A percentile compares a stretch with the other conserved stretches of the same genome.
Evolutionary conservation across 2,888 invertebrate species (phyloP).

Genomic region (Halictus ligatus): DNA sequence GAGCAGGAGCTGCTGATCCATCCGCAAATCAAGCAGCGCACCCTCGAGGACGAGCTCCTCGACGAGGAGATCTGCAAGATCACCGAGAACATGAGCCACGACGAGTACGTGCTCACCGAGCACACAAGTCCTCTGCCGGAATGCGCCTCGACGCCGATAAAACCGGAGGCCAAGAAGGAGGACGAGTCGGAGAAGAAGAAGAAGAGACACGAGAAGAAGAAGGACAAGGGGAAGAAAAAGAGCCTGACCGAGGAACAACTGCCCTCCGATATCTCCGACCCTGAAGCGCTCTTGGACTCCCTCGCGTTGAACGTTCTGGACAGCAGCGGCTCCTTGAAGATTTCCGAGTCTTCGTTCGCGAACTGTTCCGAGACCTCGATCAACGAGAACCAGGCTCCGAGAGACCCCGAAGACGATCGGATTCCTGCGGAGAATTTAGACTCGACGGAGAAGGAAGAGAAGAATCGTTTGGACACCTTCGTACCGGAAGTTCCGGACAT

Average conservation of each 20-base stretch:
- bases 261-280: slow-evolving; percentile 54
- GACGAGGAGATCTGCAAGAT: slow-evolving; percentile 83
- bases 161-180: slow-evolving; percentile 24
- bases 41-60: slow-evolving; percentile 80
- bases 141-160: slow-evolving; percentile 70
- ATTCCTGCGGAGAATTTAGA: background rate
- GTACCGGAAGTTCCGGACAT: background rate
- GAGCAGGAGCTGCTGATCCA: slow-evolving; percentile 40
- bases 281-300: slow-evolving; percentile 23
- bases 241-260: slow-evolving; percentile 76
- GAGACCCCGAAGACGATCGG: background rate
- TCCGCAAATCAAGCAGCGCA: slow-evolving; percentile 64
- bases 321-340: slow-evolving; percentile 5
- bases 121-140: slow-evolving; percentile 78
- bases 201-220: slow-evolving; percentile 53
- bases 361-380: background rate
- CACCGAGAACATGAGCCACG: slow-evolving; percentile 83
- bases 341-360: background rate
- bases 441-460: background rate
- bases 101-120: slow-evolving; percentile 82
- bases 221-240: slow-evolving; percentile 70
- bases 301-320: background rate
- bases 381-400: background rate
- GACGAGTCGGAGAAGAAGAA: slow-evolving; percentile 32
- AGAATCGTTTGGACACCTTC: background rate